Evolutionary conservation across 2,797 vertebrate species (phyloP).

Genomic region (Acipenser ruthenus): DNA sequence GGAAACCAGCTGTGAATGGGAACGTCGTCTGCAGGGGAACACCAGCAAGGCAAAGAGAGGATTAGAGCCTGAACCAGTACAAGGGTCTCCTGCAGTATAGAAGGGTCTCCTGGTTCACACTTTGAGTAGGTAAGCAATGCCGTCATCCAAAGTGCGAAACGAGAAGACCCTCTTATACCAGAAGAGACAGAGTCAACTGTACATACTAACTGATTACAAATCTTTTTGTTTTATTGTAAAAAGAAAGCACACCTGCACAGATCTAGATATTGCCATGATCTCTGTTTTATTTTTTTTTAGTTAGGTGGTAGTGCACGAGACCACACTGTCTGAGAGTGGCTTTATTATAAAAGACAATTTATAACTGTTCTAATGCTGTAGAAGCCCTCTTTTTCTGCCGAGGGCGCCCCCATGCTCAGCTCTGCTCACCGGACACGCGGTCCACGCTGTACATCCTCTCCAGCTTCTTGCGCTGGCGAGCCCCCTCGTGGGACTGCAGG

Average conservation of each 20-base stretch:
- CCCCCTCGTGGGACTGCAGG: constrained; percentile 36
- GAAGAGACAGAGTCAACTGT: too few species aligned
- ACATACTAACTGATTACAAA: background rate
- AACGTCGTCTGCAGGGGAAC: constrained; percentile 66
- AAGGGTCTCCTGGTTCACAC: too few species aligned
- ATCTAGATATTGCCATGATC: too few species aligned
- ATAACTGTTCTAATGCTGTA: background rate
- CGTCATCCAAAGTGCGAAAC: background rate
- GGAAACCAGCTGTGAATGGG: constrained; percentile 86
- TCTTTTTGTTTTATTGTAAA: background rate
- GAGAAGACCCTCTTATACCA: background rate
- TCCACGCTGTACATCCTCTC: constrained; percentile 92
- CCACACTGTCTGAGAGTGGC: too few species aligned
- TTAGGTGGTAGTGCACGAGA: too few species aligned
- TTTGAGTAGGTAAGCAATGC: background rate
- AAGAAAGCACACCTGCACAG: too few species aligned
- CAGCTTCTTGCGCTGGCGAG: constrained; percentile 71
- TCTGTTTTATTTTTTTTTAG: too few species aligned
- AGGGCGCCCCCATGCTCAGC: constrained; percentile 26
- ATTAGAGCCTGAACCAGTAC: background rate
- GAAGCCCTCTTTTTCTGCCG: background rate
- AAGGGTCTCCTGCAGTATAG: background rate
- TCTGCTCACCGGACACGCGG: constrained; percentile 67
- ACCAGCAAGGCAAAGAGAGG: constrained; percentile 16
- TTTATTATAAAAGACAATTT: background rate